A percentile compares a stretch with the other conserved stretches of the same genome.
Evolutionary conservation across 2,113 vertebrate species (phyloP).

Genomic region (Synchiropus splendidus): DNA sequence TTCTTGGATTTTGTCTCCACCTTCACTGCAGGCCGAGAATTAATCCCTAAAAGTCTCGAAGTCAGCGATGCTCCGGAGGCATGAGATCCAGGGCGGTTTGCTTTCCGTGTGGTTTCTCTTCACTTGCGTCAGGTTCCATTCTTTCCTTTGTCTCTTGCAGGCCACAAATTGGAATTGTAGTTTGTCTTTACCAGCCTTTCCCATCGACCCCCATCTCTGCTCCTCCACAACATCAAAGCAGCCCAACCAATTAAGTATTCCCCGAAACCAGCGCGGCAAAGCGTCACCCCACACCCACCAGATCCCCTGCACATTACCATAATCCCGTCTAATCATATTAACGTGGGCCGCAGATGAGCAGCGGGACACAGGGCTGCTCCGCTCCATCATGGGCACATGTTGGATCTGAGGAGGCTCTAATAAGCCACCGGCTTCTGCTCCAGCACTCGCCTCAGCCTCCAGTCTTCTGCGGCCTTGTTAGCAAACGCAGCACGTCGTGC

Average conservation of each 20-base stretch:
- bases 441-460: too few relatives aligned
- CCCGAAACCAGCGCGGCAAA: conserved; percentile 56
- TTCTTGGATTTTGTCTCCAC: too few relatives aligned
- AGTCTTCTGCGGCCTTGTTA: too few relatives aligned
- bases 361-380: conserved; percentile 35
- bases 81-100: too few relatives aligned
- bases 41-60: too few relatives aligned
- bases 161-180: conserved; percentile 43
- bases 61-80: too few relatives aligned
- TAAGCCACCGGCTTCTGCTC: too few relatives aligned
- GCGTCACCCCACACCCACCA: conserved; percentile 45
- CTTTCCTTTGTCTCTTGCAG: conserved; percentile 22
- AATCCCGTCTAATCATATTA: conserved; percentile 72
- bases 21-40: too few relatives aligned
- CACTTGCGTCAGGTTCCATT: conserved; percentile 43
- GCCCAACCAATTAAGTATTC: conserved; percentile 66
- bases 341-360: conserved; percentile 52
- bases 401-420: too few relatives aligned
- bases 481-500: too few relatives aligned
- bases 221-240: conserved; percentile 58
- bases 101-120: too few relatives aligned
- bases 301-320: conserved; percentile 59
- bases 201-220: conserved; percentile 38
- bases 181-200: conserved; percentile 28
- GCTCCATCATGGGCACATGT: not conserved